Base-by-base conservation (phyloP, 2,797 vertebrate species). In the Sebastes oblongus region DNA sequence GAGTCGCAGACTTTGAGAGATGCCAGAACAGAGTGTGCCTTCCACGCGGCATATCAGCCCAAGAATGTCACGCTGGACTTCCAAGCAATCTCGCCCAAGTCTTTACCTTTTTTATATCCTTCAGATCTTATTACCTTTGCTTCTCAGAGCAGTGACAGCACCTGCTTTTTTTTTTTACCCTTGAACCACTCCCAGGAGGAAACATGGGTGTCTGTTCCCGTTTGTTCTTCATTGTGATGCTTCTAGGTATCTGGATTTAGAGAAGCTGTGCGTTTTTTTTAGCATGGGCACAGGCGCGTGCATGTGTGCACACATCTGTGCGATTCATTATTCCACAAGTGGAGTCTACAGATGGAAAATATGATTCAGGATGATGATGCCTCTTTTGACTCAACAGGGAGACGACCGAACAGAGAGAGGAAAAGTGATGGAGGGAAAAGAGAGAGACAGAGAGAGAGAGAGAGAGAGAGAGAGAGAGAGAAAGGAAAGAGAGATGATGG, bases 341-440 rank as follows among this genome's bases (percentile, higher is more conserved):
- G 67, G 87, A 91, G 86, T 88, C 62, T 36, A 86, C 91, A 92
- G 93, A 93, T 93, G 94, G 94, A 95, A 95, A 93, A 91, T 88
- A 34, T 94, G 91, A 94, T 91, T 90, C 91, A 81, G 83, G 89
- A 90, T 69, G 89, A 90, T 90, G 92, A 93, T 90, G 91, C 89
- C 77, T 91, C 77, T 90, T 92, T 91, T 39, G 88, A 93, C 89
- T 92, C 91, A 87, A 90, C 86, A 82, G 89, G 88, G 90, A 91
- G 59, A 87, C 72, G 72, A 87, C 82, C 73, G 22, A 91, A 86
- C 56, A 32, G 67, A 78, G 84, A 30, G n/a, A 14, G 14, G 29
- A 6, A 18, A 24, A 22, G 58, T 42, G 74, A 29, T 54, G 27
- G 34, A 71, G 50, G 55, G 14, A 46, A 50, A 42, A 56, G 24